Base-by-base conservation (phyloP, 2,888 invertebrate species). In the Luffia ferchaultella region DNA sequence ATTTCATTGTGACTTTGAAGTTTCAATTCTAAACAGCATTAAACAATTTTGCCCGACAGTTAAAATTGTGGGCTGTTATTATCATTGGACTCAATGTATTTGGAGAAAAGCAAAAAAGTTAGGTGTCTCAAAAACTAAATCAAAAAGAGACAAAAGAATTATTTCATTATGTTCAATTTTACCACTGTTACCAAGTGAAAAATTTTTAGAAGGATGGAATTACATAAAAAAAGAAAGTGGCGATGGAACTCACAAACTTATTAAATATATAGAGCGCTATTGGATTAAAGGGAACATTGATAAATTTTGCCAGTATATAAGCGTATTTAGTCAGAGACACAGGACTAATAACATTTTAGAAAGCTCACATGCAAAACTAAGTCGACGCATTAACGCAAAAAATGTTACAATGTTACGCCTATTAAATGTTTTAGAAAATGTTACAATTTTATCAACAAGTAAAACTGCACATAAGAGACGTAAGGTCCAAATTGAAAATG, bases 341-440 rank as follows among this genome's bases (percentile, higher is more conserved):
- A n/a, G 46, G n/a, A 46, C 46, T 15, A 46, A 46, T 18, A 46
- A 46, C 18, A 20, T 46, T n/a, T 9, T 46, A 15, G 46, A 46
- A 18, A 20, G 46, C 15, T 46, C 15, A 15, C 18, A 46, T 20
- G 18, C 46, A 15, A 46, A 46, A 46, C n/a, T 18, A 19, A 46
- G 20, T 20, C 15, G 16, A 19, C 15, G n/a, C 12, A 20, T 46
- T 20, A 46, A 46, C 20, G 20, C 18, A 46, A 20, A 46, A n/a
- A 46, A n/a, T 46, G 46, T 20, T n/a, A 18, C 18, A n/a, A 19
- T 46, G 16, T 1, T 46, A n/a, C 18, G 46, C n/a, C n/a, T 46
- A 15, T 18, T 46, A 15, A 18, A 46, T 20, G 43, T 9, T 5
- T 7, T 43, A 7, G 16, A 43, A 7, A 43, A 43, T n/a, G 16